Base-by-base conservation (phyloP, 2,113 vertebrate genomes). In the Nycticorax nycticorax region DNA sequence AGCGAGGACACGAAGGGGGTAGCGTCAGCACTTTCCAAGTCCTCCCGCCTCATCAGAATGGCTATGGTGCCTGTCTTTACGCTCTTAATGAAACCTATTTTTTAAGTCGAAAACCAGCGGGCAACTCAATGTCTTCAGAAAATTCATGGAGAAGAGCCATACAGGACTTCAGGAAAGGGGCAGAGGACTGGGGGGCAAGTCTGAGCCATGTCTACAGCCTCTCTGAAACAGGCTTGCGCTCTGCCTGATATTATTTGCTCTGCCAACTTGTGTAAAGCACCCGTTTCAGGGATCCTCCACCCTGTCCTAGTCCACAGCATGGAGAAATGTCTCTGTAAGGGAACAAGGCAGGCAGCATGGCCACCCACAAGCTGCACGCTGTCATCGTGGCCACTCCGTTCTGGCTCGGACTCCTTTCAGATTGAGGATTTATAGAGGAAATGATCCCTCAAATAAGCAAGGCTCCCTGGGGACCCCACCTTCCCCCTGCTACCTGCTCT, bases 331-430 rank as follows among this genome's bases (percentile, higher is more conserved):
- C 68, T 45, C 45, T 79, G 81, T 11, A 66, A 57, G 26, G 37
- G 19, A 74, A 22, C 45, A 57, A 0, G 0, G 77, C 47, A 63
- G 62, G 55, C 1, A 2, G 76, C 3, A 3, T 4, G 41, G 83
- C 21, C 63, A 37, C 57, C 28, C 4, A 14, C 72, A 57, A 45
- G 32, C 66, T 47, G 72, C 41, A 45, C 22, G 3, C 47, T 20
- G 18, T 52, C 47, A 35, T 4, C 6, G n/a, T 10, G 73, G 67
- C 79, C 21, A 3, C 47, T 22, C 68, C 3, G 1, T 39, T 32
- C 45, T 8, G 22, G 20, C 67, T 57, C 3, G 0, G 20, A 32
- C 30, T 7, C 33, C 53, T 63, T 24, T 53, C 52, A 63, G 33
- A 27, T 15, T 6, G 41, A 67, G 63, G 48, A 56, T 64, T 83